Conservation (phyloP, 2,113 vertebrate species). For the Protobothrops mucrosquamatus region DNA sequence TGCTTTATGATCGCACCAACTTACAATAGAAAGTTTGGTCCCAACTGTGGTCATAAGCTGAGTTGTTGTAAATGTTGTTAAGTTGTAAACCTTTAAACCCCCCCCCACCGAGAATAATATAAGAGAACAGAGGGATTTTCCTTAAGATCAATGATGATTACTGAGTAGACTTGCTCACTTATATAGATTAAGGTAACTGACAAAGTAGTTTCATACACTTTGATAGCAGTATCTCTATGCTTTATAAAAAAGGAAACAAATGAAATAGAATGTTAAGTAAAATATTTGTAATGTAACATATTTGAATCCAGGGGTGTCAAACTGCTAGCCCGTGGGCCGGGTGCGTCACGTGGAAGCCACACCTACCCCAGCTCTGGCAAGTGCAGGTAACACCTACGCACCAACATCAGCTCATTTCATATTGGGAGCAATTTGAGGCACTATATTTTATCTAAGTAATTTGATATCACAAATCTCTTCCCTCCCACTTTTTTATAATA, state of each 20-base stretch:
- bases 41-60: background rate
- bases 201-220: background rate
- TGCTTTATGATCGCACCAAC: background rate
- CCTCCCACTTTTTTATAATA: background rate
- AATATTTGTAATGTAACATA: background rate
- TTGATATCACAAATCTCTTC: background rate
- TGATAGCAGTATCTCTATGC: background rate
- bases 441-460: background rate
- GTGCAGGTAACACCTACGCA: background rate
- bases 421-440: background rate
- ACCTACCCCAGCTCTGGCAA: no score
- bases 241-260: background rate
- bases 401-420: background rate
- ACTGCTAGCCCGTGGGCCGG: no score
- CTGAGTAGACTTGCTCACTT: background rate
- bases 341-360: no score
- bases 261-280: background rate
- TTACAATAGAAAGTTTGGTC: background rate
- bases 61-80: background rate
- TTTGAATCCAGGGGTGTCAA: no score
- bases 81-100: background rate
- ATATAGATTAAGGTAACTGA: background rate
- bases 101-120: background rate
- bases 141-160: background rate
- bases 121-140: background rate